Evolutionary conservation across 2,797 vertebrate genomes (phyloP).

Genomic region (Bucorvus abyssinicus): DNA sequence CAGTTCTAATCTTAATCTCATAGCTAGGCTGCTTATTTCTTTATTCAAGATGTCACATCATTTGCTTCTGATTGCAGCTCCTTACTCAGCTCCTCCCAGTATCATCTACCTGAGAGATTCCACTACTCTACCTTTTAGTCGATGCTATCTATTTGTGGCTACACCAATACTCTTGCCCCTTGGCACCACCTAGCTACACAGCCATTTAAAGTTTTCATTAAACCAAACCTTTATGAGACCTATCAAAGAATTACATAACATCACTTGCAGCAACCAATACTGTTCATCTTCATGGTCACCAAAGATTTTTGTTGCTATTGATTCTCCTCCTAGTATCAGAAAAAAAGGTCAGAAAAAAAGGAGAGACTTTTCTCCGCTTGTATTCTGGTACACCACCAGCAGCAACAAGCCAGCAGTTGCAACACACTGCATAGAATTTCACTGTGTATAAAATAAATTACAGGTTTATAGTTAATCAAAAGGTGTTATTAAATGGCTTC

Average conservation of each 20-base stretch:
- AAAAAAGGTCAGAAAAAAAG: neutral
- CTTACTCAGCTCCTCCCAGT: neutral
- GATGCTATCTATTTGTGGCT: fast-evolving
- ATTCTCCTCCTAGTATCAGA: neutral
- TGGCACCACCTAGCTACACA: neutral
- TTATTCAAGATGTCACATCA: neutral
- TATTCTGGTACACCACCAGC: neutral
- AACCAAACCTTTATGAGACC: neutral
- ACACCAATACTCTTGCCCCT: fast-evolving
- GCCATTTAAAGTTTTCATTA: neutral
- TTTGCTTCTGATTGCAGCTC: neutral
- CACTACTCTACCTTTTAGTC: neutral
- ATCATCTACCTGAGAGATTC: neutral
- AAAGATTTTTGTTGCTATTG: neutral
- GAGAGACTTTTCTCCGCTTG: neutral
- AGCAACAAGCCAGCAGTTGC: neutral
- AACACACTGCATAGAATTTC: neutral
- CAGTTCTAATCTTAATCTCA: neutral
- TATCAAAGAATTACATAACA: neutral
- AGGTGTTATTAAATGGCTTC: neutral
- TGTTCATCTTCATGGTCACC: neutral
- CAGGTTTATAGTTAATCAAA: neutral
- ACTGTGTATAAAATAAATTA: neutral
- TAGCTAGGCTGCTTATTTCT: neutral
- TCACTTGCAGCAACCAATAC: fast-evolving